Percentiles rank a stretch among this genome's conserved stretches.
Evolutionary conservation across 2,888 invertebrate species (phyloP).

Genomic region (Chrysomela aeneicollis): DNA sequence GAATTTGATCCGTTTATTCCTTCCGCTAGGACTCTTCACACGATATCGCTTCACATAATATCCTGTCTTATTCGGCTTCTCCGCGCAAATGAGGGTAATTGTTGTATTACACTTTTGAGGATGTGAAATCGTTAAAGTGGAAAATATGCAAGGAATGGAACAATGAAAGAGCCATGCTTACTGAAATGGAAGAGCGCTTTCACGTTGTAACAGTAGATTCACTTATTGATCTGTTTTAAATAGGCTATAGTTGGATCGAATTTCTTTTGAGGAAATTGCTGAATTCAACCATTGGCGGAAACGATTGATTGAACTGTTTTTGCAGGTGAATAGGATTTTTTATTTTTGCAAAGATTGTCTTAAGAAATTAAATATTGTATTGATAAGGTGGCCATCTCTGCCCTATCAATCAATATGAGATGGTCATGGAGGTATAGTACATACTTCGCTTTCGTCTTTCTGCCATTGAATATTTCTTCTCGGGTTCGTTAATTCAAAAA

Average conservation of each 20-base stretch:
- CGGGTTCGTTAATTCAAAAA: no score
- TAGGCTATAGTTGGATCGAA: neutral
- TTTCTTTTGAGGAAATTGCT: neutral
- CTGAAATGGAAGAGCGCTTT: neutral
- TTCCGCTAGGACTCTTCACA: conserved; percentile 48
- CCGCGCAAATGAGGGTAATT: conserved; percentile 42
- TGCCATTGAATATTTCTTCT: no score
- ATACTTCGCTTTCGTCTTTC: no score
- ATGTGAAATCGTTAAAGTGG: conserved; percentile 35
- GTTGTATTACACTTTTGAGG: conserved; percentile 45
- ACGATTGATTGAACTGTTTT: no score
- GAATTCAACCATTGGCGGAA: neutral
- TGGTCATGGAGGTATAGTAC: no score
- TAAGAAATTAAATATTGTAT: no score
- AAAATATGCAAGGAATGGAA: conserved; percentile 20
- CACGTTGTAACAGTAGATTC: neutral
- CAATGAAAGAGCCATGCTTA: neutral
- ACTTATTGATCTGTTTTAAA: neutral
- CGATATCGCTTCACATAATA: conserved; percentile 51
- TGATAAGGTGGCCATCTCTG: no score
- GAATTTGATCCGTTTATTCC: conserved; percentile 42
- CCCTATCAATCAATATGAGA: no score
- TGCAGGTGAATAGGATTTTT: no score
- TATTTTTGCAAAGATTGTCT: no score
- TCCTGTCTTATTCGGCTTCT: conserved; percentile 49